A percentile compares a stretch with the other conserved stretches of the same genome.
Evolutionary conservation across 2,888 invertebrate species (phyloP).

Genomic region (Molorchus minor): DNA sequence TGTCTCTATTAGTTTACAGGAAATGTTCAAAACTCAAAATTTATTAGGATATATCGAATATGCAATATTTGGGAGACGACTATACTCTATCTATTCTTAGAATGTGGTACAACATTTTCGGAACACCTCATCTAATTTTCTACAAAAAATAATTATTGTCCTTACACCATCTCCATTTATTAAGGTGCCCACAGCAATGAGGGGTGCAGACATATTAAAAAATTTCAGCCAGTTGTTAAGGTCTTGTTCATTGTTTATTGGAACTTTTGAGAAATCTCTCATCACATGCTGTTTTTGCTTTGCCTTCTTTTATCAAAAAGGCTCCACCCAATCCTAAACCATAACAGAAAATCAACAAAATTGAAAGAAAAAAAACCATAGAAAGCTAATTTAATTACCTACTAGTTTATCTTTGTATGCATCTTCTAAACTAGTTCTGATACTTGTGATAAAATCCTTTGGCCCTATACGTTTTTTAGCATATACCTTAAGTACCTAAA

Average conservation of each 20-base stretch:
- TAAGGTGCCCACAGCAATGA: slow-evolving; percentile 88
- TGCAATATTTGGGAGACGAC: too few species aligned
- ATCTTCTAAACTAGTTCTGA: slow-evolving; percentile 74
- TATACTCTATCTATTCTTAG: too few species aligned
- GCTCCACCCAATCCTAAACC: slow-evolving; percentile 83
- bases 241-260: slow-evolving; percentile 76
- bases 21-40: too few species aligned
- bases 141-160: too few species aligned
- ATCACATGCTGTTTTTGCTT: slow-evolving; percentile 93
- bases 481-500: slow-evolving; percentile 75
- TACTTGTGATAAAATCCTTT: slow-evolving; percentile 82
- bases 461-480: slow-evolving; percentile 78
- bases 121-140: too few species aligned
- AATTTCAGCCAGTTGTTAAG: slow-evolving; percentile 91
- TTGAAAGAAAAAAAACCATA: not conserved
- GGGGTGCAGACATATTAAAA: slow-evolving; percentile 89
- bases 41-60: too few species aligned
- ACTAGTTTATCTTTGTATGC: slow-evolving; percentile 77
- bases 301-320: slow-evolving; percentile 84
- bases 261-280: slow-evolving; percentile 87
- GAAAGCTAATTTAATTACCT: slow-evolving; percentile 61
- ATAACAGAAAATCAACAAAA: slow-evolving; percentile 1
- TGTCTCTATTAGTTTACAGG: too few species aligned
- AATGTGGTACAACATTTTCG: too few species aligned
- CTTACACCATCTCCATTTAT: slow-evolving; percentile 84